Base-by-base conservation (phyloP, 2,888 invertebrate species). In the Melipona beecheii region DNA sequence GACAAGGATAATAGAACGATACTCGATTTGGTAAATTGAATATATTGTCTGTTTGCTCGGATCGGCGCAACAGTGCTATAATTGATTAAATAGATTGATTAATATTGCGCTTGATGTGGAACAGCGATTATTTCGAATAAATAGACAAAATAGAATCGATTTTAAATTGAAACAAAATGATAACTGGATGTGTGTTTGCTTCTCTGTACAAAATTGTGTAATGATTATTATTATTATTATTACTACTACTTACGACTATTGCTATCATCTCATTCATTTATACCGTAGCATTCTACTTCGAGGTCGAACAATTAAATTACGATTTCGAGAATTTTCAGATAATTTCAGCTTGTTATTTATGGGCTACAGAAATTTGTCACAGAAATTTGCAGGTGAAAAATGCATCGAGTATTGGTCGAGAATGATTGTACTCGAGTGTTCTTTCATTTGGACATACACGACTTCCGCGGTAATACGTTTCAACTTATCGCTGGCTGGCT, bases 401-500 rank as follows among this genome's bases (percentile, higher is more conserved):
- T 9, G 5, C 36, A 36, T 36, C 36, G 36, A 36, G 36, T 9
- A 27, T 1, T 36, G 0, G 36, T 9, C 0, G 24, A 43, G 17
- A 19, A 60, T 19, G 13, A 5, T 19, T 21, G 17, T 19, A 1
- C 9, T 43, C 43, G 31, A 58, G 60, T 60, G 68, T 68, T 24
- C 66, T n/a, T 19, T 27, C 50, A n/a, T n/a, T n/a, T n/a, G 50
- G 56, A 65, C 43, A 19, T 19, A 62, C 9, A 0, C 36, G 36
- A 36, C 52, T 74, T 74, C 69, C 19, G 36, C 36, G 36, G 36
- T 0, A 36, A 36, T 36, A n/a, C 43, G 58, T 54, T 68, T 58
- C 72, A 50, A 68, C 69, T 81, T 11, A 81, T 75, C 75, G 81
- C 54, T 56, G 27, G 17, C 50, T 73, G 65, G 58, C 31, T 76